A percentile compares a stretch with the other conserved stretches of the same genome.
These are phyloP conservation scores for Calonectris borealis DNA, from an alignment of 2,113 vertebrate species.

Conservation along the genomic window DNA sequence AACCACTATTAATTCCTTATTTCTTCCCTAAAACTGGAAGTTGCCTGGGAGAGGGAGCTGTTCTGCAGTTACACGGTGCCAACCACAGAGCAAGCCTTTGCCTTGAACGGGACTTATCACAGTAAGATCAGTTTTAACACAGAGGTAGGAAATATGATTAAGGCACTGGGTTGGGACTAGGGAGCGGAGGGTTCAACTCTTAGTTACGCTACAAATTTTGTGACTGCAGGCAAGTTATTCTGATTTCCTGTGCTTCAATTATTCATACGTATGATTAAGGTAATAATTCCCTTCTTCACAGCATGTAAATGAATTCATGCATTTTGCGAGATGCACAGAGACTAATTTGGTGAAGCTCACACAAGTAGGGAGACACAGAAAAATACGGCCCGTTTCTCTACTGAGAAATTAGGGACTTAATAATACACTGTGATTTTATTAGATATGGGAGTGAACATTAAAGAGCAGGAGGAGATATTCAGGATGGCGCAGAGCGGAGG, in stretches of 20 bases:
- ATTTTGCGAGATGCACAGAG: neutral
- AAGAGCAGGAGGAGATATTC: neutral
- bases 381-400: neutral
- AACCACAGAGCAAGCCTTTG: neutral
- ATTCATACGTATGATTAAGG: constrained; percentile 31
- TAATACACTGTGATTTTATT: constrained; percentile 38
- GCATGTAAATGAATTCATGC: constrained; percentile 27
- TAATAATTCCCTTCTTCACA: constrained; percentile 40
- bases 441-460: neutral
- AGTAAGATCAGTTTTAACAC: neutral
- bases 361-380: constrained; percentile 6
- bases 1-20: neutral
- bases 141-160: neutral
- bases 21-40: neutral
- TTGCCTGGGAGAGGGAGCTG: neutral
- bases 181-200: neutral
- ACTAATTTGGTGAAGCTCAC: neutral
- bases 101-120: neutral
- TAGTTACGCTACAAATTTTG: constrained; percentile 5
- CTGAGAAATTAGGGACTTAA: constrained; percentile 42
- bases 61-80: neutral
- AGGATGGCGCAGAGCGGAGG: neutral
- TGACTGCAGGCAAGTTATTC: constrained; percentile 35
- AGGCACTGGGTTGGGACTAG: neutral
- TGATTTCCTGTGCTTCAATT: constrained; percentile 45